phyloP scores from a whole-genome alignment of 2,797 vertebrate genomes.

The Ateles fusciceps region DNA sequence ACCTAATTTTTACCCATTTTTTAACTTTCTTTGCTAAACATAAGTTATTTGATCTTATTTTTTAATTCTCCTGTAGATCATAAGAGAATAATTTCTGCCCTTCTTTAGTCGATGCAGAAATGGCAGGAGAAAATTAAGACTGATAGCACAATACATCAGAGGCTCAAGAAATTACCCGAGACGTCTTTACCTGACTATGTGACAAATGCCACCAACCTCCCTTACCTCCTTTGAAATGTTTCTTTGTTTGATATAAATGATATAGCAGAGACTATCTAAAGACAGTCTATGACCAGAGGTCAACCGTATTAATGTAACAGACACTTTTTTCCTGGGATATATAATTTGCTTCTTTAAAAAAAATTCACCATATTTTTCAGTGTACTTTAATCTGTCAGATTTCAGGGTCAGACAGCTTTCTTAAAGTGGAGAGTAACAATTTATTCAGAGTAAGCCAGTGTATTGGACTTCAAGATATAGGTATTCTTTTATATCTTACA shows the following conservation, averaged over 20 bases:
- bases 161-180: conserved; percentile 54
- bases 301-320: conserved; percentile 22
- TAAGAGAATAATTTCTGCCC: not conserved
- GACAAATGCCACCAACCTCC: conserved; percentile 61
- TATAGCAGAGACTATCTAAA: conserved; percentile 47
- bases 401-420: conserved; percentile 49
- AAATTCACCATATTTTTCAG: not conserved
- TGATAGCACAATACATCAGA: conserved; percentile 42
- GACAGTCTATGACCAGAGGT: conserved; percentile 45
- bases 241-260: conserved; percentile 68
- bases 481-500: not conserved
- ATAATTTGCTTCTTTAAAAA: conserved; percentile 41
- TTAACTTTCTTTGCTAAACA: not conserved
- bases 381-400: conserved; percentile 51
- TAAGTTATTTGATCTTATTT: conserved; percentile 28
- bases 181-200: conserved; percentile 43
- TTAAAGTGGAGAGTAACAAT: conserved; percentile 17
- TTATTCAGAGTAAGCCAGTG: conserved; percentile 18
- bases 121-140: conserved; percentile 61
- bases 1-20: not conserved
- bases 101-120: conserved; percentile 33
- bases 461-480: not conserved
- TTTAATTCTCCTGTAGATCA: not conserved
- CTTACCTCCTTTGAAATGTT: conserved; percentile 42
- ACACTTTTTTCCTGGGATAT: conserved; percentile 48